phyloP scores from a whole-genome alignment of 1,140 invertebrate genomes.

The Macrostomum lignano region DNA sequence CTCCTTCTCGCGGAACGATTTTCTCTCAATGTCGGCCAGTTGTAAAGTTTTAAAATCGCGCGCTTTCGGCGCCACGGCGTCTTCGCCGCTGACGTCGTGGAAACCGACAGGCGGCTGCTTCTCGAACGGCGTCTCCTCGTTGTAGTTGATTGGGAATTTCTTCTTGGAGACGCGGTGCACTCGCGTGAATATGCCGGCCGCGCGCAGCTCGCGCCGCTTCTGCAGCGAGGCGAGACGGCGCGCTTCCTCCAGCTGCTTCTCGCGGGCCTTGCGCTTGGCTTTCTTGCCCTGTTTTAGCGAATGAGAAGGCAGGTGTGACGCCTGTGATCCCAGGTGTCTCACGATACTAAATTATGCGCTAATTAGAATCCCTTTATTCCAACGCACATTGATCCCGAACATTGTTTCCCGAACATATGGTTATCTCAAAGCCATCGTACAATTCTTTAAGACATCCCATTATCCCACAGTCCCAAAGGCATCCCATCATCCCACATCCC shows the following conservation, averaged over 20 bases:
- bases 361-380: too few relatives aligned
- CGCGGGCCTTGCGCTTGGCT: constrained; percentile 84
- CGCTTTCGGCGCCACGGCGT: neutral
- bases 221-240: constrained; percentile 72
- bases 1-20: constrained; percentile 43
- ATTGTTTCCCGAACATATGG: too few relatives aligned
- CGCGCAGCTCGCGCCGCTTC: constrained; percentile 72
- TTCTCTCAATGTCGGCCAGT: neutral
- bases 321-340: too few relatives aligned
- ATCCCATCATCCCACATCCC: too few relatives aligned
- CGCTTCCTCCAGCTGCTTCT: constrained; percentile 93
- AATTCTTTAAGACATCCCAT: too few relatives aligned
- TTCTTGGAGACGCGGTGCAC: constrained; percentile 4
- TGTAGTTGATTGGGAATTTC: constrained; percentile 49
- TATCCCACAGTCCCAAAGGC: too few relatives aligned
- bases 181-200: constrained; percentile 55
- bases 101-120: constrained; percentile 49
- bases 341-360: too few relatives aligned
- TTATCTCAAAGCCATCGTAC: too few relatives aligned
- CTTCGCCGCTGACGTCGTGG: constrained; percentile 13
- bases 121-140: constrained; percentile 85
- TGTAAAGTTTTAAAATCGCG: too few relatives aligned
- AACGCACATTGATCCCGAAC: too few relatives aligned
- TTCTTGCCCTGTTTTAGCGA: too few relatives aligned
- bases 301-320: too few relatives aligned